Percentiles rank a stretch among this genome's conserved stretches.
These are phyloP conservation scores for Caenorhabditis virilis DNA, from an alignment of 2,888 invertebrate genomes.

Conservation along the genomic window DNA sequence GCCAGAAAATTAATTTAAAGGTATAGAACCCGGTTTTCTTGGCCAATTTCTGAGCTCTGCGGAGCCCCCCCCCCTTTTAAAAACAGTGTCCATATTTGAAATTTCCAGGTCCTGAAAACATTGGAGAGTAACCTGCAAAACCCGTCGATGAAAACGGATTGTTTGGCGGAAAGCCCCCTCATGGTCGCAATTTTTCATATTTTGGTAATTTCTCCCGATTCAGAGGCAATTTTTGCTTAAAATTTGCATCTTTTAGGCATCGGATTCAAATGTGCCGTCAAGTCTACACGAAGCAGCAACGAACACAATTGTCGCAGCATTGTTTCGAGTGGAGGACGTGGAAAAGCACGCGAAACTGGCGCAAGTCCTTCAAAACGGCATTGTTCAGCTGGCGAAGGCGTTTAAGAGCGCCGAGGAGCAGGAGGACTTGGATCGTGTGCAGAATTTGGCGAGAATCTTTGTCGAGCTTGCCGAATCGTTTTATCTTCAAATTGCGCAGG, in stretches of 20 bases:
- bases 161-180: conserved; percentile 73
- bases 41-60: too few relatives aligned
- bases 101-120: too few relatives aligned
- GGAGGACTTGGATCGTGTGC: conserved; percentile 73
- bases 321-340: conserved; percentile 67
- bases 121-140: too few relatives aligned
- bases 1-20: too few relatives aligned
- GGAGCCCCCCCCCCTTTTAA: too few relatives aligned
- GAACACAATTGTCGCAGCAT: conserved; percentile 48
- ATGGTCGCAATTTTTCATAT: conserved; percentile 69
- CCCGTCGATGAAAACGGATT: conserved; percentile 73
- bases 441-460: conserved; percentile 91
- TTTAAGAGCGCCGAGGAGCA: conserved; percentile 75
- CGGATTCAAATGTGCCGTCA: conserved; percentile 67
- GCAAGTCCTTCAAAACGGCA: conserved; percentile 79
- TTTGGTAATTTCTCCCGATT: too few relatives aligned
- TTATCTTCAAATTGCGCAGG: conserved; percentile 79
- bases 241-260: too few relatives aligned
- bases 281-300: conserved; percentile 85
- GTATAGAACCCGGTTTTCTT: too few relatives aligned
- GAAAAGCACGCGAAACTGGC: conserved; percentile 78
- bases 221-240: too few relatives aligned
- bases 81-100: too few relatives aligned
- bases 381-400: conserved; percentile 81
- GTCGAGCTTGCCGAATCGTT: conserved; percentile 91